A percentile compares a stretch with the other conserved stretches of the same genome.
phyloP scores from a whole-genome alignment of 2,888 invertebrate species.

The Lasioglossum calceatum region DNA sequence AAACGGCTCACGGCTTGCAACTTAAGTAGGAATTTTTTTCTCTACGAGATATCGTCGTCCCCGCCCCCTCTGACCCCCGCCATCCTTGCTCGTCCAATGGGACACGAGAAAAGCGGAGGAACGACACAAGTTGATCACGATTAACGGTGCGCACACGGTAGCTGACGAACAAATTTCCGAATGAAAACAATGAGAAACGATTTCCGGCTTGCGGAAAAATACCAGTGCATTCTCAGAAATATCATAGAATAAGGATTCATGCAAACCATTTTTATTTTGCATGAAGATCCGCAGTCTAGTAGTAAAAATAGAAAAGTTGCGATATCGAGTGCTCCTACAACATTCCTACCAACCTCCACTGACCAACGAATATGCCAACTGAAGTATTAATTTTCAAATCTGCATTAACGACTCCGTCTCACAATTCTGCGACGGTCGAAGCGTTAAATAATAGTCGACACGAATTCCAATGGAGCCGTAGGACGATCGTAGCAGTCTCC shows the following conservation, averaged over 20 bases:
- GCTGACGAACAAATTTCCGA: not conserved
- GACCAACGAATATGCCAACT: not conserved
- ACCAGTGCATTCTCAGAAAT: not conserved
- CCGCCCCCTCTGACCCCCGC: not conserved
- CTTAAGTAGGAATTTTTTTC: constrained; percentile 54
- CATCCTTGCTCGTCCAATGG: not conserved
- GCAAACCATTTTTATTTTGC: not conserved
- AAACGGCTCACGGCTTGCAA: constrained; percentile 54
- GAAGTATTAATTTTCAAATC: not conserved
- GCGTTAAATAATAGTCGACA: not conserved
- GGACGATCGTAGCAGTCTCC: not conserved
- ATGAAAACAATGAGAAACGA: not conserved
- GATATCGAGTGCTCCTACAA: not conserved
- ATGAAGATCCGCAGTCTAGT: not conserved
- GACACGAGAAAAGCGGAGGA: constrained; percentile 30
- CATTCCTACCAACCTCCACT: not conserved
- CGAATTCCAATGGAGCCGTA: not conserved
- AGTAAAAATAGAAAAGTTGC: no score
- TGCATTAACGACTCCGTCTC: not conserved
- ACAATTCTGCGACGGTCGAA: not conserved
- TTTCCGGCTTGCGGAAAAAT: not conserved
- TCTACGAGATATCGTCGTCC: constrained; percentile 34
- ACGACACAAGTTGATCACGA: not conserved
- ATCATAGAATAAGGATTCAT: not conserved
- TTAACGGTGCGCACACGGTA: constrained; percentile 13